Percentiles rank a stretch among this genome's conserved stretches.
phyloP scores from a whole-genome alignment of 2,113 vertebrate species.

The Stomatorhinus ivindoensis region DNA sequence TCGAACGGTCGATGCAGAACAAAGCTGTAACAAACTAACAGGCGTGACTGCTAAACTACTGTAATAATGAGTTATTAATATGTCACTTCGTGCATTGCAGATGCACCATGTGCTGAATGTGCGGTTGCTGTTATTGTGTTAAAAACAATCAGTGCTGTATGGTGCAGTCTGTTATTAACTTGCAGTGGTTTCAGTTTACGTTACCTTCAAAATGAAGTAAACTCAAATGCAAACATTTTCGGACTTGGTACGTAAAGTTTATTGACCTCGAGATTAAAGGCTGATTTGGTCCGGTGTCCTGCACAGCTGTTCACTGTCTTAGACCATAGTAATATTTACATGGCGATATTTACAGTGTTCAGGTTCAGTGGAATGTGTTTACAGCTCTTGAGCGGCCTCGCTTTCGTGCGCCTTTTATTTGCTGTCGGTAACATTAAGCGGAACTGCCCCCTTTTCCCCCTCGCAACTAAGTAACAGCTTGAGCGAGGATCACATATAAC shows the following conservation, averaged over 20 bases:
- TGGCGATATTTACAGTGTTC: neutral
- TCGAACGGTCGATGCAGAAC: neutral
- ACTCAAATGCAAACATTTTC: neutral
- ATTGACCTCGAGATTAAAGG: neutral
- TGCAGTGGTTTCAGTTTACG: neutral
- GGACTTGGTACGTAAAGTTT: neutral
- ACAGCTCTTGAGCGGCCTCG: neutral
- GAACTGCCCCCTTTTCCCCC: neutral
- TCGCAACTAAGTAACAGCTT: neutral
- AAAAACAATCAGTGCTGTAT: neutral
- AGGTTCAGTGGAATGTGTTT: conserved; percentile 7
- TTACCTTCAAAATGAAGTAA: neutral
- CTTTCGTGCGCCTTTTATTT: neutral
- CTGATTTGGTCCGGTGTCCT: neutral
- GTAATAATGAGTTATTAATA: neutral
- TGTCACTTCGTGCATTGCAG: neutral
- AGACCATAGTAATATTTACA: conserved; percentile 8
- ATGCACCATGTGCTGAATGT: neutral
- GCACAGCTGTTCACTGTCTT: neutral
- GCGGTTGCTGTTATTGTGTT: neutral
- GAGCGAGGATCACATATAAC: neutral
- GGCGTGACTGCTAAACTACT: neutral
- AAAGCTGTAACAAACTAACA: neutral
- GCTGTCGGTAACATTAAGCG: neutral
- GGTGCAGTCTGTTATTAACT: neutral